Evolutionary conservation across 1,140 invertebrate genomes (phyloP), one percentile per base, ranked within the genome.

Genomic region (Conus betulinus): DNA sequence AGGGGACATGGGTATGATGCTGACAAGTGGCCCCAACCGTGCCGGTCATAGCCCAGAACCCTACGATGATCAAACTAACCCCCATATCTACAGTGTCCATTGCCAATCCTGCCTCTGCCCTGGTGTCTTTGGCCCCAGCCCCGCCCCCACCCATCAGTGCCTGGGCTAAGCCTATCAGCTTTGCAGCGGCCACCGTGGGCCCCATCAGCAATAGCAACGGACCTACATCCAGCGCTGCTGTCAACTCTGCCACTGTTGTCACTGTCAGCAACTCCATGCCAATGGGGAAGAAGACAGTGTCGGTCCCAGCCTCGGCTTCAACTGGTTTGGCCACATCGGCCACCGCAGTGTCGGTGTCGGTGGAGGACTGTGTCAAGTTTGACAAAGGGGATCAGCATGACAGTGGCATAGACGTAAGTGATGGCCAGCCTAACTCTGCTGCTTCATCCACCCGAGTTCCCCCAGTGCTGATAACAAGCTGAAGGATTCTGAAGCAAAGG

Each of bases 111-210:
- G 27, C 57, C n/a, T 51, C 82, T 11, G 27, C 86, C 27, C 67
- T 87, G 23, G 51, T 87, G 7, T 86, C 92, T 17, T 88, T 92
- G 87, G 85, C 92, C 71, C 95, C 97, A 1, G 96, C 97, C 5
- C 97, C 97, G 6, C 96, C 97, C 39, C 97, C 97, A 0, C 92
- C 97, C 5, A 96, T 97, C 3, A 98, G 97, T 94, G 97, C 97
- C 17, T 98, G 98, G 98, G 97, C 98, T 91, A 98, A 98, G 94
- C 97, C 97, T 5, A 97, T 98, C 89, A 96, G 96, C 88, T 93
- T 94, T 82, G 90, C 92, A 25, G 90, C 91, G 63, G 84, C 90
- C 57, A 86, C 90, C 17, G 86, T 90, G 76, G 88, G 86, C 15
- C 53, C 89, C 52, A 87, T 86, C 8, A 83, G 87, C 4, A 74